Conservation (phyloP, 2,888 invertebrate species). For the Agriopis aurantiaria region DNA sequence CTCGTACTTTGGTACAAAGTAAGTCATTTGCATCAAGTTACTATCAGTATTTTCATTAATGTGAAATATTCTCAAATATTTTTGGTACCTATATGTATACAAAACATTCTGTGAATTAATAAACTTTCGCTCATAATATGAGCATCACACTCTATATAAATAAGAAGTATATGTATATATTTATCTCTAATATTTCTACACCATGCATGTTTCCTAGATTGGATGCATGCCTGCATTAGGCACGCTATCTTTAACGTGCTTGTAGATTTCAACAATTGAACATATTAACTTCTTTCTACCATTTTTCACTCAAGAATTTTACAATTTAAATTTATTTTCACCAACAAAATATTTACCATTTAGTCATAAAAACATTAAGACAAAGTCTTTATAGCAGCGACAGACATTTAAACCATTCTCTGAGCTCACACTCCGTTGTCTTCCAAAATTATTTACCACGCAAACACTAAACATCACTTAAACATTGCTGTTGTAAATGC, state of each 20-base stretch:
- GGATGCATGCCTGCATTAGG: too few species aligned
- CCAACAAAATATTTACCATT: constrained; percentile 36
- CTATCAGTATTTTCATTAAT: background rate
- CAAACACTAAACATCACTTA: background rate
- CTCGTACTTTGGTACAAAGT: constrained; percentile 32
- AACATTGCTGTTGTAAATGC: constrained; percentile 20
- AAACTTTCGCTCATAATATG: too few species aligned
- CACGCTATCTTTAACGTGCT: too few species aligned
- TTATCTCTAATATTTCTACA: too few species aligned
- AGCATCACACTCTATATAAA: too few species aligned
- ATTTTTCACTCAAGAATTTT: background rate
- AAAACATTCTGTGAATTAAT: too few species aligned
- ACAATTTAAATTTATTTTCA: constrained; percentile 2
- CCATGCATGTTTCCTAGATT: too few species aligned
- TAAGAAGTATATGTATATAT: too few species aligned
- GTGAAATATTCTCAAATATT: background rate
- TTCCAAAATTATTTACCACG: constrained; percentile 26
- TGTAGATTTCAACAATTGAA: background rate
- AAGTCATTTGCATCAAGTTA: constrained; percentile 34
- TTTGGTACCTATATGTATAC: background rate
- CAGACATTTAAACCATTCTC: constrained; percentile 47
- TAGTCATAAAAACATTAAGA: constrained; percentile 42
- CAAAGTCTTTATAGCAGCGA: constrained; percentile 41
- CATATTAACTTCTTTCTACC: background rate
- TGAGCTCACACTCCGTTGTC: constrained; percentile 39